A percentile compares a stretch with the other conserved stretches of the same genome.
Evolutionary conservation across 2,113 vertebrate species (phyloP).

Genomic region (Synchiropus splendidus): DNA sequence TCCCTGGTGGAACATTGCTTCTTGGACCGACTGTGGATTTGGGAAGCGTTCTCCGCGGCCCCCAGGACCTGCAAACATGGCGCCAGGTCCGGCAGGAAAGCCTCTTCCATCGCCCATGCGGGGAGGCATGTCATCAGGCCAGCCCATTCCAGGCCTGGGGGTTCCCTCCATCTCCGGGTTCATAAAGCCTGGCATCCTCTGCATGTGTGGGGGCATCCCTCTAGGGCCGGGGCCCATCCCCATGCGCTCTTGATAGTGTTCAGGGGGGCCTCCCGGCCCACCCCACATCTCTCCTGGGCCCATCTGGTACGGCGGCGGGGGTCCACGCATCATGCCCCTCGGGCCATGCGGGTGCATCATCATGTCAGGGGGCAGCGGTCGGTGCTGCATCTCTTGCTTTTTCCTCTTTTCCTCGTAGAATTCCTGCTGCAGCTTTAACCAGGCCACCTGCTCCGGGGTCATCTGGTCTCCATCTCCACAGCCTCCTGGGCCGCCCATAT

Average conservation of each 20-base stretch:
- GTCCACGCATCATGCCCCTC: constrained; percentile 84
- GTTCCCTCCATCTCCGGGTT: constrained; percentile 92
- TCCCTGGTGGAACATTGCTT: constrained; percentile 93
- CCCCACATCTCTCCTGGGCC: constrained; percentile 88
- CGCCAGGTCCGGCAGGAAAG: constrained; percentile 83
- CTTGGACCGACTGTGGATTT: constrained; percentile 85
- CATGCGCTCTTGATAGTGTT: constrained; percentile 87
- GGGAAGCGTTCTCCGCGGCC: constrained; percentile 91
- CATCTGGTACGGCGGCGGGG: constrained; percentile 94
- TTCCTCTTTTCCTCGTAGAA: constrained; percentile 97
- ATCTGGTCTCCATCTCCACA: constrained; percentile 90
- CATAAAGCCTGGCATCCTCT: constrained; percentile 92
- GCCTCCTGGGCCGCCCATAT: constrained; percentile 65
- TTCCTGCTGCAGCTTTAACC: constrained; percentile 96
- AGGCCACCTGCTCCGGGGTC: constrained; percentile 96
- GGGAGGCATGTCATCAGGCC: constrained; percentile 90
- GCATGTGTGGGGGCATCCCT: constrained; percentile 86
- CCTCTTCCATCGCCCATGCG: constrained; percentile 87
- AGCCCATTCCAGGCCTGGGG: constrained; percentile 86
- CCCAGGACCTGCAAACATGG: constrained; percentile 86
- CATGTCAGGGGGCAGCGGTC: constrained; percentile 86
- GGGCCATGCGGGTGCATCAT: constrained; percentile 94
- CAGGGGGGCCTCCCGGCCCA: constrained; percentile 67
- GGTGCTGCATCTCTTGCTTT: constrained; percentile 95
- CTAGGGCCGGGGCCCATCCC: constrained; percentile 77